Evolutionary conservation across 2,797 vertebrate species (phyloP).

Genomic region (Gorsachius magnificus): DNA sequence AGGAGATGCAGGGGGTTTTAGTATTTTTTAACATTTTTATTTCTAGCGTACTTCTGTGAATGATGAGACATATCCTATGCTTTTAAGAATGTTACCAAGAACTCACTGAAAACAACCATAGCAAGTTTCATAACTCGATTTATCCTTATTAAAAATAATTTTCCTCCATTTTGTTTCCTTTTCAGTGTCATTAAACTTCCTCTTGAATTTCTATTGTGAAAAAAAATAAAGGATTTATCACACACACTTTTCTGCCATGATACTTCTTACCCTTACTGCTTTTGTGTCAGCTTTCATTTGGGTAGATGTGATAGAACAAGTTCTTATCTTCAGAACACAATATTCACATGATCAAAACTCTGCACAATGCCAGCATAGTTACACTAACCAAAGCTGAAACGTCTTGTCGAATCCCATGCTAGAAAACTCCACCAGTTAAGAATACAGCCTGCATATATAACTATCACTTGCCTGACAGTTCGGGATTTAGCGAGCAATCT

Average conservation of each 20-base stretch:
- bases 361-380: background rate
- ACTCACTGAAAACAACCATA: background rate
- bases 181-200: background rate
- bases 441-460: background rate
- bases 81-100: background rate
- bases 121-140: background rate
- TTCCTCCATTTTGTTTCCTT: background rate
- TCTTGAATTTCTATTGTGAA: background rate
- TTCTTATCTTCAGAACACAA: background rate
- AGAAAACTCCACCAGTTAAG: background rate
- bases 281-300: background rate
- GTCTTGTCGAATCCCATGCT: background rate
- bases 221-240: background rate
- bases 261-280: background rate
- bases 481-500: background rate
- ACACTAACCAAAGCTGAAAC: background rate
- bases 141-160: background rate
- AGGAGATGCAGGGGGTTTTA: background rate
- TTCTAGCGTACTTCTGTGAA: background rate
- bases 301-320: background rate
- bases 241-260: background rate
- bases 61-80: accelerated
- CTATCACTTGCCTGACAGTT: background rate
- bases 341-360: background rate
- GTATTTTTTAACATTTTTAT: background rate